Base-by-base conservation (phyloP, 1,140 invertebrate genomes). In the Aphis gossypii region DNA sequence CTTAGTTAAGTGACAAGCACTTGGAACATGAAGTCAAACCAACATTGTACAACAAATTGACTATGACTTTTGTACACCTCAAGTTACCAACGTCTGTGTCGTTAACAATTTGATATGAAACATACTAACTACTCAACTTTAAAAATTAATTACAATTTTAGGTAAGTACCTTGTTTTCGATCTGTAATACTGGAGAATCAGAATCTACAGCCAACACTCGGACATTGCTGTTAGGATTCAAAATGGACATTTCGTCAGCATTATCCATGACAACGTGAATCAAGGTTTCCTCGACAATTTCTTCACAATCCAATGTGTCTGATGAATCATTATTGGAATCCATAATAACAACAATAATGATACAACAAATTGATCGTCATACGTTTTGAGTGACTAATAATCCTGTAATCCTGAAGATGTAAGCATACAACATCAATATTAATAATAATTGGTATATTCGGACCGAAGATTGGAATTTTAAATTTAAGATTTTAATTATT, bases 221-320 rank as follows among this genome's bases (percentile, higher is more conserved):
- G 5, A 48, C 91, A 51, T 92, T 92, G 23, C 91, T 92, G 35
- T 92, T 82, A 18, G 9, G 3, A n/a, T 92, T 92, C 23, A 92
- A 46, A 23, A 3, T 35, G 21, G 44, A 48, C 4, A 92, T 25
- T 23, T 92, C 91, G 4, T 92, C 60, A 7, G 91, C 76, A 35
- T 92, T 54, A 48, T 92, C 76, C n/a, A 83, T 4, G 4, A 35
- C 21, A 1, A 92, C 91, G 3, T 92, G 91, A 38, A 92, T 92
- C 1, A 82, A 38, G 0, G 23, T 38, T 83, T 92, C 91, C 44
- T 92, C 90, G 21, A 92, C 44, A 35, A 92, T 83, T 68, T 92
- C 90, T 83, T 54, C 91, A 7, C 1, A 51, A 84, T 82, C 68
- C 4, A 35, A 14, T n/a, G 11, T 2, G 30, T 76, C 60, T 18